Conservation (phyloP, 2,888 invertebrate species). For the Epinotia demarniana region DNA sequence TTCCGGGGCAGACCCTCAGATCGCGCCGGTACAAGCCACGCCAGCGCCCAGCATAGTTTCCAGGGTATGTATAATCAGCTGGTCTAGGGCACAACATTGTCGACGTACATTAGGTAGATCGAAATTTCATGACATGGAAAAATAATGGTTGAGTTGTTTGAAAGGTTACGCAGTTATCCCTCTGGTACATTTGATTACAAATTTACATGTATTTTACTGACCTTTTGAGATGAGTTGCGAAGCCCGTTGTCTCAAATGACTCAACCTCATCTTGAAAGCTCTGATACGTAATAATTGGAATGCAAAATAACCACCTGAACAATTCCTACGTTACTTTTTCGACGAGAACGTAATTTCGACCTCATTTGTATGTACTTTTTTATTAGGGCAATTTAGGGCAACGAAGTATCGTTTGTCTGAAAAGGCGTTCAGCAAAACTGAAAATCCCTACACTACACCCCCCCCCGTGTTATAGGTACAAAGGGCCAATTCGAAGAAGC, state of each 20-base stretch:
- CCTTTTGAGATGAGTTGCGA: too few species aligned
- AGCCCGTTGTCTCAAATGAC: too few species aligned
- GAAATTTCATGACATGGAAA: too few species aligned
- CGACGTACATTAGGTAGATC: neutral
- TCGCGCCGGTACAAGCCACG: constrained; percentile 52
- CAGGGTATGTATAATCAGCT: constrained; percentile 60
- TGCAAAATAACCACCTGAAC: neutral
- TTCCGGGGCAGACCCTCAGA: constrained; percentile 80
- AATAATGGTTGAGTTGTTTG: too few species aligned
- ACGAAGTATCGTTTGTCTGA: neutral
- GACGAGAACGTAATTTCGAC: neutral
- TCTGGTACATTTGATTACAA: too few species aligned
- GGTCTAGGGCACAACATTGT: neutral
- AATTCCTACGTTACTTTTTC: neutral
- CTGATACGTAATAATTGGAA: neutral
- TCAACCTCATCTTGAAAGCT: too few species aligned
- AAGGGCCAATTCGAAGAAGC: neutral
- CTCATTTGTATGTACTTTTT: neutral
- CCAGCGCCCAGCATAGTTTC: constrained; percentile 55
- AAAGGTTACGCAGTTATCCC: too few species aligned
- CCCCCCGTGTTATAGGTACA: neutral
- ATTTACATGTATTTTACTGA: too few species aligned
- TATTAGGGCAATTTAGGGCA: neutral
- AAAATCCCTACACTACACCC: neutral
- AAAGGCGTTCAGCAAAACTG: neutral